phyloP scores from a whole-genome alignment of 92 coral and sea anemone species.

The Pocillopora meandrina region DNA sequence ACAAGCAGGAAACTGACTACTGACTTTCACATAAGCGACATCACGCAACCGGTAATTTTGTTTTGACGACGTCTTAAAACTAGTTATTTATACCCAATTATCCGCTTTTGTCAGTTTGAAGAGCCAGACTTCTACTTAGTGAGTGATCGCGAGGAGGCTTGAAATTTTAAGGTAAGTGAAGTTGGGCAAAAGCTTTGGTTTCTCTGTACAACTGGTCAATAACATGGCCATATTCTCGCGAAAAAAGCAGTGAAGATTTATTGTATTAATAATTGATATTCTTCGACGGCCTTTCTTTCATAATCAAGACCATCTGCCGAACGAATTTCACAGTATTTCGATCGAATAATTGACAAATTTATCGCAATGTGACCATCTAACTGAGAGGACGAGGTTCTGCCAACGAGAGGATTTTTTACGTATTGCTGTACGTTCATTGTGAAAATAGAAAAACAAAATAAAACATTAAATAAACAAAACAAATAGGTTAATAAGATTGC shows the following conservation, averaged over 20 bases:
- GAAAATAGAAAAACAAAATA: not conserved
- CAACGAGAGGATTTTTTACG: not conserved
- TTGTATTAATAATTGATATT: conserved; percentile 10
- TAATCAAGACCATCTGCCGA: not conserved
- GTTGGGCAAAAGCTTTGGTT: not conserved
- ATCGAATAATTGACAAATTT: not conserved
- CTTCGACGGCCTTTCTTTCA: not conserved
- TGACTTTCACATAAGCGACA: no score
- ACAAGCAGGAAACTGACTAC: no score
- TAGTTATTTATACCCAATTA: not conserved
- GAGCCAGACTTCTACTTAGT: not conserved
- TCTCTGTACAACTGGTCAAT: not conserved
- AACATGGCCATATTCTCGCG: not conserved
- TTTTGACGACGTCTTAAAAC: conserved; percentile 15
- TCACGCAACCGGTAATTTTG: not conserved
- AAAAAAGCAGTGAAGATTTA: not conserved
- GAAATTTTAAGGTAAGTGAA: not conserved
- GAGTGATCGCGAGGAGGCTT: not conserved
- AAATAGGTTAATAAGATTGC: not conserved
- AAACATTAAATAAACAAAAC: not conserved
- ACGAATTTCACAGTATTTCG: not conserved
- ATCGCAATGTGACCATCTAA: not conserved
- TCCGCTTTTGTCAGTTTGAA: not conserved
- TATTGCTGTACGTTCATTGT: conserved; percentile 1
- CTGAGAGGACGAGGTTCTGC: not conserved